These are phyloP conservation scores for Hydrolagus colliei DNA, from an alignment of 2,797 vertebrate species.

Conservation along the genomic window DNA sequence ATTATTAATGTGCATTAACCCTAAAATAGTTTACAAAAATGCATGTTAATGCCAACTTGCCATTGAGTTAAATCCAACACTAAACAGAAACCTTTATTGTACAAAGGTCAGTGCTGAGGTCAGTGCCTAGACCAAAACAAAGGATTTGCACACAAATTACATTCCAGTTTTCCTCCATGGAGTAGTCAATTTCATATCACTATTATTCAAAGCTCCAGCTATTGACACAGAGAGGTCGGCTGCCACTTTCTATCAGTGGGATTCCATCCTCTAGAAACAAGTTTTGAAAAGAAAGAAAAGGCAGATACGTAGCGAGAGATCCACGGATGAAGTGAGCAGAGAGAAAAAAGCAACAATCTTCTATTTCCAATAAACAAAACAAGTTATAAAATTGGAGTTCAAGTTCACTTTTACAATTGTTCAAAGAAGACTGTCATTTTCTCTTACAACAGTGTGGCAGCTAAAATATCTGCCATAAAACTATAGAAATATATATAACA, in stretches of 20 bases:
- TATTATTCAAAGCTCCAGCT: not conserved
- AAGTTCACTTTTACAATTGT: not conserved
- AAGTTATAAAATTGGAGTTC: not conserved
- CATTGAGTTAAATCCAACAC: not conserved
- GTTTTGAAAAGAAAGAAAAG: not conserved
- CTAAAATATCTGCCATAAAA: not conserved
- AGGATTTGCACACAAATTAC: not conserved
- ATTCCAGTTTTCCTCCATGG: conserved; percentile 31
- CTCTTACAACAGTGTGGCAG: conserved; percentile 16
- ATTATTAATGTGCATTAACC: not conserved
- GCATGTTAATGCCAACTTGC: not conserved
- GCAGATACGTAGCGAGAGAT: not conserved
- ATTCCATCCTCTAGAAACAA: not conserved
- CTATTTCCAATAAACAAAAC: not conserved
- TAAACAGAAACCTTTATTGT: not conserved
- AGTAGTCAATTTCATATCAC: conserved; percentile 31
- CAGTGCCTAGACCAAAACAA: not conserved
- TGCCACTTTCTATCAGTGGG: conserved; percentile 19
- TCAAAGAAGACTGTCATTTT: not conserved
- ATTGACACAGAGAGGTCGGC: conserved; percentile 32
- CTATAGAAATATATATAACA: not conserved
- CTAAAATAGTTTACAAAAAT: too few relatives aligned
- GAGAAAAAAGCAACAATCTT: not conserved
- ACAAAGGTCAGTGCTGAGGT: not conserved
- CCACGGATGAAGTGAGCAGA: conserved; percentile 4